Evolutionary conservation across 2,113 vertebrate species (phyloP).

Genomic region (Chloroceryle aenea): DNA sequence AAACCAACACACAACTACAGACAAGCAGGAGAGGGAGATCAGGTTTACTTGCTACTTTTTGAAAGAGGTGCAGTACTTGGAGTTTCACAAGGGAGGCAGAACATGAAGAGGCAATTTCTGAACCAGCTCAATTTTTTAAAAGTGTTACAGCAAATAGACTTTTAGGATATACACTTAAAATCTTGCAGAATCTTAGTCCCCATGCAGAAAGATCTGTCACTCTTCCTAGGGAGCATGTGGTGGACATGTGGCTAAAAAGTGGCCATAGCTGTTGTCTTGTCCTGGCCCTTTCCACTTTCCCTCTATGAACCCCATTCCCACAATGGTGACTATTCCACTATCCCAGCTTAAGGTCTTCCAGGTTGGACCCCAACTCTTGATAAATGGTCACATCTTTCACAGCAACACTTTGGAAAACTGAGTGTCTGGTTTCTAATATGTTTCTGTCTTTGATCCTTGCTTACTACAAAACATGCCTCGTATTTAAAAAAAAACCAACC

Average conservation of each 20-base stretch:
- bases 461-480: neutral
- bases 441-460: neutral
- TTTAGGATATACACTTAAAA: neutral
- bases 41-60: neutral
- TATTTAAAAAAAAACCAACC: neutral
- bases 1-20: constrained; percentile 1
- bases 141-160: neutral
- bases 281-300: neutral
- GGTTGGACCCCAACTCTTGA: neutral
- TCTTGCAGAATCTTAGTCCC: neutral
- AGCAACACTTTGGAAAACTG: neutral
- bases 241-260: neutral
- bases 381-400: neutral
- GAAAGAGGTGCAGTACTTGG: neutral
- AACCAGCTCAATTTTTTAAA: neutral
- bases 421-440: neutral
- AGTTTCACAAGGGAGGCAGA: neutral
- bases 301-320: neutral
- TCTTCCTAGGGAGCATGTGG: neutral
- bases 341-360: neutral
- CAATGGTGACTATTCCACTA: neutral
- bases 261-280: neutral
- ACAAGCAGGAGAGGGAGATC: neutral
- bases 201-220: neutral
- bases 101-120: neutral